phyloP scores from a whole-genome alignment of 2,797 vertebrate species.

The Bucorvus abyssinicus region DNA sequence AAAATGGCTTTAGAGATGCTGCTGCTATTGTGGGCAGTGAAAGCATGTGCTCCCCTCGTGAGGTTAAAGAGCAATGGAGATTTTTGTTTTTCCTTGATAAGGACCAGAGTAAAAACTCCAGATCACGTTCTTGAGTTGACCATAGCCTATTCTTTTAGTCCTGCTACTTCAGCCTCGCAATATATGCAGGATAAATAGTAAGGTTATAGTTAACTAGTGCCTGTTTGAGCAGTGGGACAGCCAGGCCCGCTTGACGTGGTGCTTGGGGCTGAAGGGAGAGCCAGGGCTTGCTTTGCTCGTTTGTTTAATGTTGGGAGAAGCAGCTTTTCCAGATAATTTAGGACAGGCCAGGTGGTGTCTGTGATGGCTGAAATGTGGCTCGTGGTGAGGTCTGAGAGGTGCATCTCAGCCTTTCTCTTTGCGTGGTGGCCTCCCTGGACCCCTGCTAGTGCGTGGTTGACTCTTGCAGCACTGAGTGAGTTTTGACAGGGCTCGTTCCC shows the following conservation, averaged over 20 bases:
- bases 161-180: background rate
- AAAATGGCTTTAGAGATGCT: background rate
- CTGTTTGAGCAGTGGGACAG: background rate
- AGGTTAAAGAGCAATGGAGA: background rate
- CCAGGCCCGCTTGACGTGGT: background rate
- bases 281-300: background rate
- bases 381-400: background rate
- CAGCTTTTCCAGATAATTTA: background rate
- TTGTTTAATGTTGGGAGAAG: background rate
- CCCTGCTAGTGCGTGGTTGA: background rate
- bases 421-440: background rate
- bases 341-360: background rate
- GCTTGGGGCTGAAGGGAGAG: background rate
- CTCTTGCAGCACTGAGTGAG: background rate
- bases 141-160: fast-evolving
- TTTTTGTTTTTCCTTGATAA: background rate
- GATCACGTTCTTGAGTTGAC: background rate
- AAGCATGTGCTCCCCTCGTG: fast-evolving
- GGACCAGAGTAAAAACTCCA: background rate
- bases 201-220: too few relatives aligned
- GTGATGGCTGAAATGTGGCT: background rate
- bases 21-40: background rate
- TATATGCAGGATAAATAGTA: background rate
- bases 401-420: background rate
- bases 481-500: background rate